Evolutionary conservation across 2,888 invertebrate genomes (phyloP), one percentile per base, ranked within the genome.

Genomic region (Agrilus mali): DNA sequence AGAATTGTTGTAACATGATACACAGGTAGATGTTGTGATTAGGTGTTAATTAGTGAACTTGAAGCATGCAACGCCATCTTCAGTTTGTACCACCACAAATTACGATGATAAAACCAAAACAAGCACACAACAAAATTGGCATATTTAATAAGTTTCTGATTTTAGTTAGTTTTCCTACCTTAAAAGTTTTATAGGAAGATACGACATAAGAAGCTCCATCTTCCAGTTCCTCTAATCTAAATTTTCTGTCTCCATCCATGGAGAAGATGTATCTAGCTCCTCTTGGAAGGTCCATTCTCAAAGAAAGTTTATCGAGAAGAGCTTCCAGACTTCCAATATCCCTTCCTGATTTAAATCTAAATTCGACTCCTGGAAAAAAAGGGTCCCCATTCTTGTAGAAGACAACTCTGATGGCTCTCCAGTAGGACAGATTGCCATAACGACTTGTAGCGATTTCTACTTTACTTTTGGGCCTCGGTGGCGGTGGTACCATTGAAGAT

Each of bases 321-420:
- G 83, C 82, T 59, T 92, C 90, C 69, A 94, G 68, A 12, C 84
- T 86, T 35, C 82, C 82, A 57, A 94, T 82, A 60, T 90, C 90
- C 47, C 89, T 74, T 2, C 90, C 90, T 0, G 90, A 88, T 50
- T 88, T 86, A 60, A 94, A 89, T 54, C 86, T 75, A 61, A 86
- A 82, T 65, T 89, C 90, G 33, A 90, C 79, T 0, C 93, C 92
- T 13, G 87, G 88, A 60, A 86, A 90, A 61, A 89, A 88, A 0
- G 89, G 86, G 62, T 94, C 93, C 3, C 94, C 94, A 73, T 94
- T 95, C 62, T 88, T 81, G 69, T 86, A 94, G 67, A 95, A 93
- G 2, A 86, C 82, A 45, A 93, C 86, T 41, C 89, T 72, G 46
- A 88, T 72, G 1, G 89, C 87, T 57, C 85, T 80, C 89, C 89